These are phyloP conservation scores for Channa maculata DNA, from an alignment of 2,113 vertebrate species.

Conservation along the genomic window DNA sequence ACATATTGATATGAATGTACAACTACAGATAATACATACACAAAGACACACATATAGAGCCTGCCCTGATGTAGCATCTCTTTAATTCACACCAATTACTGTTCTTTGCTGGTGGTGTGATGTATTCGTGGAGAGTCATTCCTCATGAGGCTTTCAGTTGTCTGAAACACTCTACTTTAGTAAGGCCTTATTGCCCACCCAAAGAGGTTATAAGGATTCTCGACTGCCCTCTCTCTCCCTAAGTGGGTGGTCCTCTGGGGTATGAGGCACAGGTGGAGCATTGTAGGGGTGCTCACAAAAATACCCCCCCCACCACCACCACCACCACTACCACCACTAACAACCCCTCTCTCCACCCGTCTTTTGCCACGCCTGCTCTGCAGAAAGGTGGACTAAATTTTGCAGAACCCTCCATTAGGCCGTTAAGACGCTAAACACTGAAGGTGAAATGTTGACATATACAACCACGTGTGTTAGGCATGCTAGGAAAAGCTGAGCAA, in stretches of 20 bases:
- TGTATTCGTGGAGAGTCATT: conserved; percentile 71
- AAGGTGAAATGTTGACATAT: conserved; percentile 68
- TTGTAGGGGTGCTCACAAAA: conserved; percentile 86
- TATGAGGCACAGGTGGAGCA: conserved; percentile 88
- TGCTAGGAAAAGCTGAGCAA: conserved; percentile 39
- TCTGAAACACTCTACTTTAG: conserved; percentile 83
- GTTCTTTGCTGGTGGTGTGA: conserved; percentile 72
- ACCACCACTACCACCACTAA: conserved; percentile 45
- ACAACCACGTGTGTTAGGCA: conserved; percentile 51
- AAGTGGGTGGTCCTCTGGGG: conserved; percentile 87
- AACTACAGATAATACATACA: conserved; percentile 5
- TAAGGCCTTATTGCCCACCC: conserved; percentile 86
- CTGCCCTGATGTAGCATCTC: conserved; percentile 58
- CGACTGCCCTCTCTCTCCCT: conserved; percentile 81
- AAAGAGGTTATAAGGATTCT: conserved; percentile 86
- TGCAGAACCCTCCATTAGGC: conserved; percentile 73
- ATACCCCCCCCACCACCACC: conserved; percentile 68
- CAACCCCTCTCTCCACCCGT: conserved; percentile 57
- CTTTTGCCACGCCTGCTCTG: conserved; percentile 66
- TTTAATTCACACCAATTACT: conserved; percentile 67
- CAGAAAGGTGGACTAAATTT: conserved; percentile 78
- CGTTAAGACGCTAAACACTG: conserved; percentile 64
- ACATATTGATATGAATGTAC: neutral
- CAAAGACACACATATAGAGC: conserved; percentile 12
- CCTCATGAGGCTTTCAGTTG: conserved; percentile 79